A percentile compares a stretch with the other conserved stretches of the same genome.
Evolutionary conservation across 2,888 invertebrate genomes (phyloP).

Genomic region (Idaea aversata): DNA sequence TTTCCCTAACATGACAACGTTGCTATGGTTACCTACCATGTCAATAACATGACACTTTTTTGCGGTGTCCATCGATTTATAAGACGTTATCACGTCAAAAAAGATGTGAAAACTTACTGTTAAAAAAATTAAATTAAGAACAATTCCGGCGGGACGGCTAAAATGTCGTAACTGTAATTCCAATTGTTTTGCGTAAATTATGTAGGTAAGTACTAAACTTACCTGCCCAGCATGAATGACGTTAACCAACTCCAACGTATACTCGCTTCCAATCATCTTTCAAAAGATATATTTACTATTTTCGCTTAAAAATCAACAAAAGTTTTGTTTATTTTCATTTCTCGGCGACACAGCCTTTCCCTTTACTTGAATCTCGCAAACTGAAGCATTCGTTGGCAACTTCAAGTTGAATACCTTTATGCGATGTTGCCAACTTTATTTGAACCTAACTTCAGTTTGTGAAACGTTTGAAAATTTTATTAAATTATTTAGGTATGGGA

Average conservation of each 20-base stretch:
- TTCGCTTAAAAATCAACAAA: constrained; percentile 28
- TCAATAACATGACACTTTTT: too few species aligned
- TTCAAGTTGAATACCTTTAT: constrained; percentile 45
- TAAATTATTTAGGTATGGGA: constrained; percentile 2
- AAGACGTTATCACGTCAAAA: too few species aligned
- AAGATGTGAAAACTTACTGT: too few species aligned
- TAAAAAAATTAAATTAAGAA: too few species aligned
- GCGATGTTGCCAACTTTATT: constrained; percentile 64
- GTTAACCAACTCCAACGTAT: constrained; percentile 91
- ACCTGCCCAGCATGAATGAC: constrained; percentile 95
- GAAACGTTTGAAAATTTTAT: constrained; percentile 48
- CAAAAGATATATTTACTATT: constrained; percentile 21
- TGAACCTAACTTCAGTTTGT: constrained; percentile 49
- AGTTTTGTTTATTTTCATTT: constrained; percentile 38
- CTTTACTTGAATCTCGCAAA: constrained; percentile 36
- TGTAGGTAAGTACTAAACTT: constrained; percentile 40
- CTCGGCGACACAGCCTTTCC: constrained; percentile 46
- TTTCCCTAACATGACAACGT: too few species aligned
- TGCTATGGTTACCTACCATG: too few species aligned
- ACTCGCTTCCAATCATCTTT: constrained; percentile 90
- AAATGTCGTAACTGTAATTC: neutral
- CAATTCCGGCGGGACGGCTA: neutral
- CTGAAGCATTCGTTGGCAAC: constrained; percentile 54
- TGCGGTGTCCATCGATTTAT: too few species aligned
- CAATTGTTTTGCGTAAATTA: constrained; percentile 6